Conservation (phyloP, 2,888 invertebrate genomes). For the Thymelicus lineola region DNA sequence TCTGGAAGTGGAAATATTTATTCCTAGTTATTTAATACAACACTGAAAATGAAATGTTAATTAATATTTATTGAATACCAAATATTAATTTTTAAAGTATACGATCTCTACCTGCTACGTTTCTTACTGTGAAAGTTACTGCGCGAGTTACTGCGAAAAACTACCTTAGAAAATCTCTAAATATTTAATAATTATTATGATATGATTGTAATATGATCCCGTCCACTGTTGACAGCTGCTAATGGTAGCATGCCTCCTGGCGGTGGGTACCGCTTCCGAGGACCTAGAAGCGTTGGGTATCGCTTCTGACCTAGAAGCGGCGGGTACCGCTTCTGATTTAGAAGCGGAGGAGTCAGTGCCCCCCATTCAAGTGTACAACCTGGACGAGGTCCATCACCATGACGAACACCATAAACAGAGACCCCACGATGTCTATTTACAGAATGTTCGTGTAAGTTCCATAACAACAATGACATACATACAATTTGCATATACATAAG, state of each 20-base stretch:
- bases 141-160: too few species aligned
- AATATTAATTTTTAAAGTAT: too few species aligned
- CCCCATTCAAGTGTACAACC: slow-evolving; percentile 26
- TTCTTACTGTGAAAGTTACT: too few species aligned
- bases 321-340: slow-evolving; percentile 27
- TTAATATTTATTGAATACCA: too few species aligned
- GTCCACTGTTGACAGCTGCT: slow-evolving; percentile 21
- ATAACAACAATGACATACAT: background rate
- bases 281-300: slow-evolving; percentile 25
- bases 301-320: slow-evolving; percentile 28
- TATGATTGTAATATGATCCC: too few species aligned
- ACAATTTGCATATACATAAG: too few species aligned
- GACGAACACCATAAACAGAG: slow-evolving; percentile 23
- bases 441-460: slow-evolving; percentile 17
- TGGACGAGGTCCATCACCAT: slow-evolving; percentile 26
- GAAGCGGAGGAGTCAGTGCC: slow-evolving; percentile 33
- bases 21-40: too few species aligned
- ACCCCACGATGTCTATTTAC: slow-evolving; percentile 28
- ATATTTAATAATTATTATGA: too few species aligned
- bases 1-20: too few species aligned
- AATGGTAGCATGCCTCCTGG: slow-evolving; percentile 23
- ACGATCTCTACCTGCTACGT: too few species aligned
- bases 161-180: too few species aligned
- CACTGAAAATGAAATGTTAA: too few species aligned
- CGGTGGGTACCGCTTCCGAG: slow-evolving; percentile 20